Conservation (phyloP, 2,888 invertebrate genomes). For the Scotopteryx bipunctaria region DNA sequence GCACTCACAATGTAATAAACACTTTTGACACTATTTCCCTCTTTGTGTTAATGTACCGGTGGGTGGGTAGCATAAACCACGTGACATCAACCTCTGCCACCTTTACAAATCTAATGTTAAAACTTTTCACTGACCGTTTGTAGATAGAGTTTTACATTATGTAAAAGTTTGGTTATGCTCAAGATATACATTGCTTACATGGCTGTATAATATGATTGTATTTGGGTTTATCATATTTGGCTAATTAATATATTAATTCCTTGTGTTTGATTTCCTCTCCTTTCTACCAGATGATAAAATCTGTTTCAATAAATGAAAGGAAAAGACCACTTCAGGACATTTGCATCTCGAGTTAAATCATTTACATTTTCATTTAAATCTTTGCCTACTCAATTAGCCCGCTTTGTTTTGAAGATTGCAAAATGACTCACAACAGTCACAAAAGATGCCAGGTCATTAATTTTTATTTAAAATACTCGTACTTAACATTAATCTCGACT, state of each 20-base stretch:
- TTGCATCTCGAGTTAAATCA: conserved; percentile 39
- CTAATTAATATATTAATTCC: too few relatives aligned
- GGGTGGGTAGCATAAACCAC: conserved; percentile 46
- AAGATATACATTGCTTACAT: neutral
- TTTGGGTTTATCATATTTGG: too few relatives aligned
- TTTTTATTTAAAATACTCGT: too few relatives aligned
- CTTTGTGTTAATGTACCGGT: conserved; percentile 43
- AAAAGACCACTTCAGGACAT: conserved; percentile 35
- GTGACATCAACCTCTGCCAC: conserved; percentile 26
- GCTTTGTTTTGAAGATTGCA: conserved; percentile 18
- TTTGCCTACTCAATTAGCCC: conserved; percentile 32
- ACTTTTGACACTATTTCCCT: conserved; percentile 32
- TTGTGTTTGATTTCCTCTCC: conserved; percentile 14
- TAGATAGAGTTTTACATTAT: neutral
- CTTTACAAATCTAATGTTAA: conserved; percentile 1
- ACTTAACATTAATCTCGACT: too few relatives aligned
- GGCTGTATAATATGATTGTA: neutral
- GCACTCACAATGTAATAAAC: conserved; percentile 44
- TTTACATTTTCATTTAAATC: conserved; percentile 43
- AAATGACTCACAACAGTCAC: conserved; percentile 7
- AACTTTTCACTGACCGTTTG: conserved; percentile 3
- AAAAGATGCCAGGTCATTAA: too few relatives aligned
- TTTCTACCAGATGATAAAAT: conserved; percentile 22
- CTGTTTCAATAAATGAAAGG: conserved; percentile 26
- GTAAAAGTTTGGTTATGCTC: neutral